Evolutionary conservation across 2,113 vertebrate species (phyloP).

Genomic region (Synodontis membranacea): DNA sequence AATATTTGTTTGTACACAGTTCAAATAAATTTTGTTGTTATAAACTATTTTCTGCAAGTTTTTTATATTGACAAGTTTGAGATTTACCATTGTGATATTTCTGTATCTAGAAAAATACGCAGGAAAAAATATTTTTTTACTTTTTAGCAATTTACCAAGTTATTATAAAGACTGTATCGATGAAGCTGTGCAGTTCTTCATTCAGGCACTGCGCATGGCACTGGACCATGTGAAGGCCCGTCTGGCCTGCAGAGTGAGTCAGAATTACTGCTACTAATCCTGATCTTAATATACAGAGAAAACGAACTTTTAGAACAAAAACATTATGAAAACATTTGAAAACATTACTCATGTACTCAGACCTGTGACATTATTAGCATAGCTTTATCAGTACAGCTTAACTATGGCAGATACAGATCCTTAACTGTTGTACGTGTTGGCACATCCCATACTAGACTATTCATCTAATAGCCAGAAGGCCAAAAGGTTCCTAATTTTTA

Average conservation of each 20-base stretch:
- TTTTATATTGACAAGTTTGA: too few species aligned
- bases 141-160: too few species aligned
- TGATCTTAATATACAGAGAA: not conserved
- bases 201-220: slow-evolving; percentile 96
- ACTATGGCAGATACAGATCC: not conserved
- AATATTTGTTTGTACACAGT: too few species aligned
- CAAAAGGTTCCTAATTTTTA: too few species aligned
- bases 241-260: slow-evolving; percentile 90
- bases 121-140: too few species aligned
- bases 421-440: not conserved
- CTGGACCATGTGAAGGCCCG: slow-evolving; percentile 96
- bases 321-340: too few species aligned
- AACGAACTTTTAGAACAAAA: not conserved
- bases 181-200: slow-evolving; percentile 96
- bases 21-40: too few species aligned
- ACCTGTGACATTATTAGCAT: not conserved
- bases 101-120: too few species aligned
- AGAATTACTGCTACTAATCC: slow-evolving; percentile 59
- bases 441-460: not conserved
- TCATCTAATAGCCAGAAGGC: not conserved
- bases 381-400: not conserved
- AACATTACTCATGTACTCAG: not conserved
- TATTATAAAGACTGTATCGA: slow-evolving; percentile 99
- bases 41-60: too few species aligned
- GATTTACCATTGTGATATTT: too few species aligned